Percentiles rank a stretch among this genome's conserved stretches.
Conservation (phyloP, 2,797 vertebrate species). For the Orientallactaga sibirica region DNA sequence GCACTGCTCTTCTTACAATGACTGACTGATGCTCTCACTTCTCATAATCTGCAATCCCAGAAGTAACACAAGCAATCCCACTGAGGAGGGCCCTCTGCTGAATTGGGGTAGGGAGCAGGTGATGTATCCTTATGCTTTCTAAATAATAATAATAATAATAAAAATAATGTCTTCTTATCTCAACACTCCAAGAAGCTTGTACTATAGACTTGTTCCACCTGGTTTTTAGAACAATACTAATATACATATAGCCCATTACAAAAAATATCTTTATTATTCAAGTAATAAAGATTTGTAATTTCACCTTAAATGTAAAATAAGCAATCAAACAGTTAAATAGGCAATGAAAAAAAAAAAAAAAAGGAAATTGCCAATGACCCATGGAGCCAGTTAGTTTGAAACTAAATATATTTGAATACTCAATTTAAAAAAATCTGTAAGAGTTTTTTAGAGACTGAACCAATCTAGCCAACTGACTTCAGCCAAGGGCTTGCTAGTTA, state of each 20-base stretch:
- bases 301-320: not conserved
- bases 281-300: conserved; percentile 24
- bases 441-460: not conserved
- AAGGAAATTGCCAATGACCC: not conserved
- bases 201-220: not conserved
- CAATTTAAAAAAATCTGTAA: not conserved
- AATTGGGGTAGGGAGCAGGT: too few relatives aligned
- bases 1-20: too few relatives aligned
- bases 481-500: not conserved
- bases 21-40: too few relatives aligned
- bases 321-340: not conserved
- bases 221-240: not conserved
- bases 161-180: too few relatives aligned
- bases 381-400: not conserved
- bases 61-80: too few relatives aligned
- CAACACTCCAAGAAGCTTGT: not conserved
- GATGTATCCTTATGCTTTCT: too few relatives aligned
- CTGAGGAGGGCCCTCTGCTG: too few relatives aligned
- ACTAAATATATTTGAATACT: not conserved
- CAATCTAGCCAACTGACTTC: not conserved
- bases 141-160: too few relatives aligned
- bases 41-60: too few relatives aligned
- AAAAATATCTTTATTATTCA: not conserved
- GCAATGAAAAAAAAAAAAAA: not conserved
- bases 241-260: not conserved